Evolutionary conservation across 64 coral and sea anemone species (phyloP), one percentile per base, ranked within the genome.

Genomic region (Montipora cactus): DNA sequence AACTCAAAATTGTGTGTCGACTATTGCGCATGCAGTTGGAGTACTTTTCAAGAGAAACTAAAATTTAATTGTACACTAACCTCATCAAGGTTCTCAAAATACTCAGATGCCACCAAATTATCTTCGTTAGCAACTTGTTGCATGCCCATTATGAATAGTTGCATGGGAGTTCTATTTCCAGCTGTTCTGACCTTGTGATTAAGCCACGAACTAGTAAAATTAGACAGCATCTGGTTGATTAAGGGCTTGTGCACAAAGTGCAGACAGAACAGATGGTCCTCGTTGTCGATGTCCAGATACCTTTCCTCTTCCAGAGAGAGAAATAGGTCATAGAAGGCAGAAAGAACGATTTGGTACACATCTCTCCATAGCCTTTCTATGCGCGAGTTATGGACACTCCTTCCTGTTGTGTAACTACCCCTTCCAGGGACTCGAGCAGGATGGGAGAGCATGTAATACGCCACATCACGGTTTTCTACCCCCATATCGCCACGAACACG

Each of bases 131-230:
- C 52, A 57, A 57, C 52, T 57, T 94, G 59, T 81, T 94, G 92
- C 92, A 94, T 82, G 1, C 78, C 92, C 86, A 94, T 81, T 7
- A 94, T 94, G 48, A 94, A 94, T 20, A 94, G 92, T 25, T 83
- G 92, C 47, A 89, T 11, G 25, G 25, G 92, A 73, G 58, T 89
- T 46, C 87, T 94, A 52, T 94, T 81, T 19, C 85, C 77, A 47
- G 25, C 25, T 25, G 25, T 25, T 25, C 25, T 25, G 0, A 25
- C 25, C 1, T 25, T 25, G 25, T 25, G 25, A 25, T 25, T 25
- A 25, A 25, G 25, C 25, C 1, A 25, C 25, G 25, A 25, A 25
- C 0, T 25, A 25, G 25, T 25, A 1, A 25, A 25, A 25, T 25
- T 25, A 25, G 25, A 25, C 25, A 25, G 25, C 25, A 25, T 25